Evolutionary conservation across 2,113 vertebrate genomes (phyloP), one percentile per base, ranked within the genome.

Genomic region (Himantopus leucocephalus): DNA sequence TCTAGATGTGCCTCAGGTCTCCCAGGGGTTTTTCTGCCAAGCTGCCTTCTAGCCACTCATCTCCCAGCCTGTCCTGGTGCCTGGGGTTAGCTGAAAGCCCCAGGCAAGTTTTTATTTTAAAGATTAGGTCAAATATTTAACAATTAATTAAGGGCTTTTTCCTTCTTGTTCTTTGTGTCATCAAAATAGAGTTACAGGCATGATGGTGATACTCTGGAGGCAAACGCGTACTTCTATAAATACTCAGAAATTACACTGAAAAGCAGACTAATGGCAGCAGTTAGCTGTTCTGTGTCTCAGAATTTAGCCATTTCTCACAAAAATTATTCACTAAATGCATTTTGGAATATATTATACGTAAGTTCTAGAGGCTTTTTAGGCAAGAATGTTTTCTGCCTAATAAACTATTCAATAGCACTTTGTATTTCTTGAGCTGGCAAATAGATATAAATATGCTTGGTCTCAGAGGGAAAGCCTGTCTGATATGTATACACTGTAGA

Each of bases 371-470:
- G 72, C 66, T 92, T 87, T 95, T 88, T 85, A 82, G 55, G n/a
- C 75, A 93, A 88, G 59, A 90, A 60, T 48, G 15, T 81, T 93
- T 94, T 82, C 84, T 96, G 56, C 62, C 48, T 90, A 93, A 94
- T 92, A 88, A 91, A 92, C 74, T 80, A 84, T 85, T 96, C 71
- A 94, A 63, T 47, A 92, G n/a, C 60, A 62, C 37, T 91, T 96
- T 80, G 55, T 92, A 83, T 92, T 95, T 86, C 39, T 91, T 73
- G 55, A 91, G 75, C 71, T 92, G 86, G 47, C 77, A 95, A 90
- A 94, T 75, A 89, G 79, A 37, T 55, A 88, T 18, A 87, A 90
- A 91, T 88, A 84, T 1, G 4, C 50, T 76, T 72, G 47, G 82
- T 94, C 75, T 96, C 94, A 81, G 75, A 87, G 67, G 67, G 50